Base-by-base conservation (phyloP, 2,888 invertebrate species). In the Cheilosia vernalis region DNA sequence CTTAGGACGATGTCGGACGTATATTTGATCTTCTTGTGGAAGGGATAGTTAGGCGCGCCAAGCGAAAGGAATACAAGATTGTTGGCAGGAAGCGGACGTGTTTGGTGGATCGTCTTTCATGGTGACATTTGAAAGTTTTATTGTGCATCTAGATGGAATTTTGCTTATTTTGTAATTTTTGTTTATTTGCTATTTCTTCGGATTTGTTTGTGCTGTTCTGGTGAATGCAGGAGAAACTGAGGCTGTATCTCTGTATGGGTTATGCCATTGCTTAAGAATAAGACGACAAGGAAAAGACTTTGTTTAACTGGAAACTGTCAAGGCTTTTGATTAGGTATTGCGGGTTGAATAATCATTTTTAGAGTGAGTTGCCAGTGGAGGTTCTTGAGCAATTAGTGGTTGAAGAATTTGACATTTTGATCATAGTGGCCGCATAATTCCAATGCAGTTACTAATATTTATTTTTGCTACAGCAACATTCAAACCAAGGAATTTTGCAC, bases 51-150 rank as follows among this genome's bases (percentile, higher is more conserved):
- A 53, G 33, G 63, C 17, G 33, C 10, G 27, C 4, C 27, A 21
- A 17, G 17, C 30, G 15, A 40, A 42, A 19, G 9, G 17, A 63
- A 40, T 30, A 40, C 55, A 44, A 72, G 24, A 60, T 76, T 76
- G 53, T 69, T 63, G 56, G 56, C 49, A 37, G 64, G 27, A 49
- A 67, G n/a, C 47, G 55, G 69, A 64, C 64, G 56, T 67, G 56
- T 58, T 74, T 64, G 73, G 67, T 84, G 51, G 58, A 73, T 84
- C 21, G 63, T 56, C 44, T 13, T 72, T 61, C 82, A 56, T 70
- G 69, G 40, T 79, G 83, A 74, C 79, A 84, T 79, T 84, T 84
- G 55, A 74, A 79, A 84, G 40, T 83, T 55, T 17, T 44, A 60
- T 66, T 58, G 63, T 40, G 44, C 53, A 58, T 80, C 76, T 51